phyloP scores from a whole-genome alignment of 1,140 invertebrate species.

The Orius laevigatus region DNA sequence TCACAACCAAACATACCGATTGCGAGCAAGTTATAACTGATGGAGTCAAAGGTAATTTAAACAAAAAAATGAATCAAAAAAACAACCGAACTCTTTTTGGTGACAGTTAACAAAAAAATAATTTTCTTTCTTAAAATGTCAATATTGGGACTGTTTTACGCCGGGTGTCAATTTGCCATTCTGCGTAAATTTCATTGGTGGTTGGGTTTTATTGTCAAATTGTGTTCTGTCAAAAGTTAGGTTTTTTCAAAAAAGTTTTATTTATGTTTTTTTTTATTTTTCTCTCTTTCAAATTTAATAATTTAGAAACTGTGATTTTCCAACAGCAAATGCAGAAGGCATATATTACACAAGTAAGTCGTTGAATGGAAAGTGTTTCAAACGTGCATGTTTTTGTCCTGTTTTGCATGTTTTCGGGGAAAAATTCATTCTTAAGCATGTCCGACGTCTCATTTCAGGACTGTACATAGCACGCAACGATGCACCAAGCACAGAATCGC shows the following conservation, averaged over 20 bases:
- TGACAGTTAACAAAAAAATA: slow-evolving; percentile 18
- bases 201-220: neutral
- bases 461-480: too few relatives aligned
- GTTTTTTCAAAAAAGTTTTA: neutral
- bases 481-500: too few relatives aligned
- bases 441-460: too few relatives aligned
- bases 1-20: slow-evolving; percentile 45
- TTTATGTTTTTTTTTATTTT: neutral
- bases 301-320: too few relatives aligned
- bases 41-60: slow-evolving; percentile 55
- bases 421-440: too few relatives aligned
- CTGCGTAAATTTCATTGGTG: neutral
- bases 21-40: slow-evolving; percentile 76
- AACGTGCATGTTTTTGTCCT: too few relatives aligned
- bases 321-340: too few relatives aligned
- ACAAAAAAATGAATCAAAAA: too few relatives aligned
- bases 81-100: too few relatives aligned
- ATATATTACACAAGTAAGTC: too few relatives aligned
- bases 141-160: slow-evolving; percentile 16
- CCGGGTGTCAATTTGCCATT: neutral
- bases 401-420: too few relatives aligned
- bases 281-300: neutral
- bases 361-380: too few relatives aligned
- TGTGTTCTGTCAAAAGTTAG: neutral
- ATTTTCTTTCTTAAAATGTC: slow-evolving; percentile 21